A percentile compares a stretch with the other conserved stretches of the same genome.
phyloP scores from a whole-genome alignment of 2,888 invertebrate species.

The Lamellibrachia columna region DNA sequence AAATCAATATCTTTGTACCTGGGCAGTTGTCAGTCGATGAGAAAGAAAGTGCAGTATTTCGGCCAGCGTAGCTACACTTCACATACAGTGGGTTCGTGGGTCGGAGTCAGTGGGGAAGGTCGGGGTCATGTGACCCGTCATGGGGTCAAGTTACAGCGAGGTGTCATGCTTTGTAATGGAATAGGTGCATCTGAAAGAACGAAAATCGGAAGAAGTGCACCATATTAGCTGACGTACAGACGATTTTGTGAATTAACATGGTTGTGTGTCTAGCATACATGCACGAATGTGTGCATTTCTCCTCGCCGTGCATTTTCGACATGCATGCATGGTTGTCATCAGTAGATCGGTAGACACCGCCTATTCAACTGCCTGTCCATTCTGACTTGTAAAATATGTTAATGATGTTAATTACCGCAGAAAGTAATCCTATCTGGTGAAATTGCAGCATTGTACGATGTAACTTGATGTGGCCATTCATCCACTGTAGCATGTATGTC shows the following conservation, averaged over 20 bases:
- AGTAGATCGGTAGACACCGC: not conserved
- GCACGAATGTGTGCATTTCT: not conserved
- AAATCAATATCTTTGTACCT: slow-evolving; percentile 11
- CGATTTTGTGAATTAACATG: not conserved
- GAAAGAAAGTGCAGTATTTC: not conserved
- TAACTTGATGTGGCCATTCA: not conserved
- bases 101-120: not conserved
- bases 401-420: not conserved
- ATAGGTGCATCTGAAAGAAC: not conserved
- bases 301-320: no score
- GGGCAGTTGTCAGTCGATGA: not conserved
- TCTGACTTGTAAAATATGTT: not conserved
- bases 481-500: not conserved
- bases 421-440: not conserved
- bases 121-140: not conserved
- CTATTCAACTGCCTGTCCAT: not conserved
- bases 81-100: not conserved
- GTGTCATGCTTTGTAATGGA: not conserved
- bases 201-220: not conserved
- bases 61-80: not conserved
- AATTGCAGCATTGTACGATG: not conserved
- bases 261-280: not conserved
- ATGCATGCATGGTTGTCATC: not conserved
- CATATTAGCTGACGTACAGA: not conserved
- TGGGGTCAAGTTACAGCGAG: not conserved